Evolutionary conservation across 2,888 invertebrate species (phyloP), one percentile per base, ranked within the genome.

Genomic region (Omphaloscelis lunosa): DNA sequence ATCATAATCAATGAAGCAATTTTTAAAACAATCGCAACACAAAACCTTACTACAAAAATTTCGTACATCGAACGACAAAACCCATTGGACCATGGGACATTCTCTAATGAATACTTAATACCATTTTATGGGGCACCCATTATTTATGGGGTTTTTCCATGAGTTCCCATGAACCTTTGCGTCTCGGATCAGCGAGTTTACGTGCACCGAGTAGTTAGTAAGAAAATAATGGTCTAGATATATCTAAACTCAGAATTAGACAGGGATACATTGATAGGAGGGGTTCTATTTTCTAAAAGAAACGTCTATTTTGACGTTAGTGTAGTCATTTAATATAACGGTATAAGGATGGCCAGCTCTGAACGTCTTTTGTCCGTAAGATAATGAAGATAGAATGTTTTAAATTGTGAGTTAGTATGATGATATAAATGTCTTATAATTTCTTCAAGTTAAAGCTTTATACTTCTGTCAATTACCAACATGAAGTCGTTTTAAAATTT

Each of bases 31-130:
- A 45, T 27, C 34, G 58, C 29, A 45, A 45, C 12, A 29, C 11
- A 20, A 48, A 66, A 72, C 63, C 12, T 68, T 17, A 53, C 41
- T 17, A 77, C 59, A 65, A 39, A 75, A 83, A 75, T 75, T 86
- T 86, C 68, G 86, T 82, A 72, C 59, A 72, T 72, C 59, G 41
- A 75, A 73, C 73, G 62, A 62, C 41, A 68, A 83, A 83, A 75
- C 41, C 53, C 90, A 88, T 87, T 86, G 70, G 87, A 87, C 73
- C 82, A 83, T 77, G 82, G 86, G 89, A 89, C 91, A 81, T 67
- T 67, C n/a, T 79, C 89, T 89, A 93, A 94, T 94, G 94, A 93
- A 93, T 94, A 92, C 93, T 93, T 92, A 91, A 90, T 93, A 89
- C 88, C 86, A 91, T 92, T 93, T 94, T 94, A 94, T 94, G 91